phyloP scores from a whole-genome alignment of 2,888 invertebrate species.

The Therioaphis trifolii region DNA sequence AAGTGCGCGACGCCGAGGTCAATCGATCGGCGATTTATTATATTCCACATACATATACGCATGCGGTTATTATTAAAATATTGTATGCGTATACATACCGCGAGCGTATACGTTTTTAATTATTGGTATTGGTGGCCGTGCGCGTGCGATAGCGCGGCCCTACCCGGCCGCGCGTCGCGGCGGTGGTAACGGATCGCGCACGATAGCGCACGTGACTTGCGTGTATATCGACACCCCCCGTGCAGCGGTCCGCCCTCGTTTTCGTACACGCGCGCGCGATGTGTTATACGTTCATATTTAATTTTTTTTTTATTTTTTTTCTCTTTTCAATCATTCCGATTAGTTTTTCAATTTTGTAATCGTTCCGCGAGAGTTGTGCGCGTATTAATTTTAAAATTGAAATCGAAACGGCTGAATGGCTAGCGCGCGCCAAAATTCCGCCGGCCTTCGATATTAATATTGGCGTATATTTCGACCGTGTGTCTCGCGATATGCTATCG shows the following conservation, averaged over 20 bases:
- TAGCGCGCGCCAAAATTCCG: background rate
- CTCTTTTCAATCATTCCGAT: slow-evolving; percentile 7
- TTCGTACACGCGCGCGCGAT: background rate
- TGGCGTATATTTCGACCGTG: too few species aligned
- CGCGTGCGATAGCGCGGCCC: background rate
- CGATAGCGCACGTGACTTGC: slow-evolving; percentile 56
- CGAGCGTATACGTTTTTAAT: slow-evolving; percentile 40
- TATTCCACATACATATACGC: background rate
- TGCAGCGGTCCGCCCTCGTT: slow-evolving; percentile 22
- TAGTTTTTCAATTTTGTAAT: slow-evolving; percentile 47
- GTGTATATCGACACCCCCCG: slow-evolving; percentile 58
- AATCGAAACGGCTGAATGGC: slow-evolving; percentile 27
- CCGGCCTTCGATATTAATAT: background rate
- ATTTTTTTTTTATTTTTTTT: background rate
- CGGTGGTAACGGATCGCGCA: slow-evolving; percentile 32
- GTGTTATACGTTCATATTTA: too few species aligned
- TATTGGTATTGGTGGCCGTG: slow-evolving; percentile 44
- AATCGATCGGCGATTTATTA: slow-evolving; percentile 56
- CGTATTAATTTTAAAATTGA: slow-evolving; percentile 34
- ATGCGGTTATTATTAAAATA: too few species aligned
- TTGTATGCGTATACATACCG: too few species aligned
- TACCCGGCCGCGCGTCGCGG: background rate
- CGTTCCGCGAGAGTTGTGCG: background rate
- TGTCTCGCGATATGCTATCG: too few species aligned
- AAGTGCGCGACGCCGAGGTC: slow-evolving; percentile 25